Evolutionary conservation across 1,140 invertebrate species (phyloP).

Genomic region (Holcopasites calliopsidis): DNA sequence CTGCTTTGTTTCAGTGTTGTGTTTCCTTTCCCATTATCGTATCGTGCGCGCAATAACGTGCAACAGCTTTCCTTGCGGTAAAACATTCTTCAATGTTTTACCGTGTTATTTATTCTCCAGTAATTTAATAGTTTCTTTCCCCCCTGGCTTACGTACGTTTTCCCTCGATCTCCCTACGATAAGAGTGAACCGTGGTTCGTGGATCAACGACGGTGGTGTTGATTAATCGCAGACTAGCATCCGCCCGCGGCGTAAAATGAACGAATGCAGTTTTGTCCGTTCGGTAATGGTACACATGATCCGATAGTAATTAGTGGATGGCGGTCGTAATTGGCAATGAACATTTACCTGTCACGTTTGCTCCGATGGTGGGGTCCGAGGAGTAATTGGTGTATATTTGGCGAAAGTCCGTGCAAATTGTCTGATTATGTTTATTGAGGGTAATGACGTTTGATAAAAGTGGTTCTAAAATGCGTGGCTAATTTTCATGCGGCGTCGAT

Average conservation of each 20-base stretch:
- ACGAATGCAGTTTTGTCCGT: background rate
- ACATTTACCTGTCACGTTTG: background rate
- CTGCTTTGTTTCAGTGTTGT: background rate
- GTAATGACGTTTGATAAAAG: background rate
- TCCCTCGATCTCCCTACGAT: background rate
- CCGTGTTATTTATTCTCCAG: too few species aligned
- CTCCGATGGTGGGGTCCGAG: background rate
- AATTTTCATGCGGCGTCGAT: background rate
- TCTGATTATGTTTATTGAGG: background rate
- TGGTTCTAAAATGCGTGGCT: background rate
- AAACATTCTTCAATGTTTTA: too few species aligned
- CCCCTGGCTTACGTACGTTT: too few species aligned
- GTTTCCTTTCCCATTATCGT: background rate
- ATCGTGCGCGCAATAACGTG: too few species aligned
- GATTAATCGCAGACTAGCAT: background rate
- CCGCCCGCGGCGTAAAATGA: background rate
- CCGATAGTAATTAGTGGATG: background rate
- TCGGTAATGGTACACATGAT: background rate
- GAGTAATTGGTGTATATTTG: background rate
- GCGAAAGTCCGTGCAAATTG: background rate
- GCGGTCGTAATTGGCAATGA: background rate
- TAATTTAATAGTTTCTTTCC: too few species aligned
- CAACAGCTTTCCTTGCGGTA: too few species aligned
- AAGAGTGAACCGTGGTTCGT: too few species aligned
- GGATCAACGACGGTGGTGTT: background rate